Base-by-base conservation (phyloP, 1,140 invertebrate species). In the Zaprionus camerounensis region DNA sequence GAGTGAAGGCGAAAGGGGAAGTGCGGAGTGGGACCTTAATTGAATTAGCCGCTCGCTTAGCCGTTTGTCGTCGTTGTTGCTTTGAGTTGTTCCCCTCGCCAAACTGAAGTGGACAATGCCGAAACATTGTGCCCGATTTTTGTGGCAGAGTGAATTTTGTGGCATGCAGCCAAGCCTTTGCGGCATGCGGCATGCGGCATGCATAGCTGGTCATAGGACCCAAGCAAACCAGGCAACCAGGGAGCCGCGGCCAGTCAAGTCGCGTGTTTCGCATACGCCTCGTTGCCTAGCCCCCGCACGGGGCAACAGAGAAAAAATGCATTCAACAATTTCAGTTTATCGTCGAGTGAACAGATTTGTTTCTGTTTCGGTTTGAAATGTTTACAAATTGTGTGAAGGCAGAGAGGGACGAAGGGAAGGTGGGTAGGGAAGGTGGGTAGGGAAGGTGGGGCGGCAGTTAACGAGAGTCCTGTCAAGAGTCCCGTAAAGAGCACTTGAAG, bases 271-370 rank as follows among this genome's bases (percentile, higher is more conserved):
- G 68, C 59, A 70, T 65, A 70, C 68, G 73, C 53, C 67, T 59
- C 59, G 58, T 64, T 69, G 71, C n/a, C 28, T 64, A 56, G 71
- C n/a, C 28, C 59, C 26, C 13, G 41, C 41, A 22, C 22, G 34
- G 15, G 24, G 31, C 41, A 26, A 46, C 24, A 34, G 41, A 44
- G 31, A 17, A 62, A 26, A 44, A 51, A 51, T 20, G 46, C 46
- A 51, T 51, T 51, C 72, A 71, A 71, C 71, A 71, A 76, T 66
- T 78, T 65, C 55, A 74, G 73, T 77, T 82, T 71, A 77, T 28
- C 73, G 59, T 81, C 61, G 73, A 69, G 49, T 76, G 77, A 74
- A 79, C 67, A 62, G 69, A 67, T 71, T 76, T 68, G 55, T 55
- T 55, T 36, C 38, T 44, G 58, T 56, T 68, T 36, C 65, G 24